phyloP scores from a whole-genome alignment of 2,113 vertebrate genomes.

The Charadrius vociferus region DNA sequence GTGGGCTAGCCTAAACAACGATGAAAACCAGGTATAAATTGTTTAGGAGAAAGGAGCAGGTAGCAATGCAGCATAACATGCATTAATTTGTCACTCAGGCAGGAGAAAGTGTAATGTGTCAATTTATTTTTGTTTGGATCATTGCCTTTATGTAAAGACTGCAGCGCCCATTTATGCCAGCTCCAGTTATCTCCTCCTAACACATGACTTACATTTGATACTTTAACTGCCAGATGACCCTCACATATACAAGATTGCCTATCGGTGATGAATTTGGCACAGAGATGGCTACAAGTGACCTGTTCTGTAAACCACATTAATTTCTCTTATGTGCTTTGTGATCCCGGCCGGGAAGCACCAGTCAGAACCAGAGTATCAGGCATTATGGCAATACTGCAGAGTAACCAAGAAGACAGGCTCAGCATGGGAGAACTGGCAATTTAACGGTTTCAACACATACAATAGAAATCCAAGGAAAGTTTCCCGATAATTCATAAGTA shows the following conservation, averaged over 20 bases:
- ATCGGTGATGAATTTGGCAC: not conserved
- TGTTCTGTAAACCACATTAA: not conserved
- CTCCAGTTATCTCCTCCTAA: not conserved
- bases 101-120: not conserved
- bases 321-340: not conserved
- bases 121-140: not conserved
- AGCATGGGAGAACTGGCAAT: not conserved
- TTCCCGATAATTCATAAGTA: not conserved
- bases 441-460: not conserved
- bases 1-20: not conserved
- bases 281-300: not conserved
- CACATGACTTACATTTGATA: not conserved
- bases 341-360: fast-evolving
- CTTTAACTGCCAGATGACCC: not conserved
- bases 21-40: not conserved
- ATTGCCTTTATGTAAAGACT: not conserved
- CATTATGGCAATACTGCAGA: not conserved
- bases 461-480: not conserved
- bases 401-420: not conserved
- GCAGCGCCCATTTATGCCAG: not conserved
- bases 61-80: not conserved
- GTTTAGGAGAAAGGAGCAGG: not conserved
- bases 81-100: not conserved
- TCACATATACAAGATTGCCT: not conserved
- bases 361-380: not conserved